A percentile compares a stretch with the other conserved stretches of the same genome.
phyloP scores from a whole-genome alignment of 2,113 vertebrate genomes.

The Xiphias gladius region DNA sequence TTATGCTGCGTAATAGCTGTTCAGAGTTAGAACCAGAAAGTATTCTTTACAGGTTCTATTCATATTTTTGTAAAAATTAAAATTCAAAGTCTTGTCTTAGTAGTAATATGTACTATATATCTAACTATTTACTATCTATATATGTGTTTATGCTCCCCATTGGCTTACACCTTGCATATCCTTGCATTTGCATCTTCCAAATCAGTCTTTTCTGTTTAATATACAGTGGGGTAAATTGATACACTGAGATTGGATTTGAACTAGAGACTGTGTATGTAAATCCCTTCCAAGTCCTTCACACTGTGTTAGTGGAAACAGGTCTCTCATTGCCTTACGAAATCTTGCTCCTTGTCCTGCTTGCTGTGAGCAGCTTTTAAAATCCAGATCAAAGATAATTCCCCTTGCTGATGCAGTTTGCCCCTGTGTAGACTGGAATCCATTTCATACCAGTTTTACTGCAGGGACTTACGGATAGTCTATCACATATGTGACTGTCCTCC shows the following conservation, averaged over 20 bases:
- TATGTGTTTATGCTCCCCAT: too few species aligned
- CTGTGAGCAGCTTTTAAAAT: conserved; percentile 17
- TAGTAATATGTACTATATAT: too few species aligned
- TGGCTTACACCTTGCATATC: too few species aligned
- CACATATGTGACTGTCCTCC: conserved; percentile 5
- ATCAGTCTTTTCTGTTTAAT: background rate
- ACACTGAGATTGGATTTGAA: background rate
- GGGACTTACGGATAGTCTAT: background rate
- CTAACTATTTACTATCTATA: too few species aligned
- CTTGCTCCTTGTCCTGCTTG: background rate
- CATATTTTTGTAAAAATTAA: too few species aligned
- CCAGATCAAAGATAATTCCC: conserved; percentile 18
- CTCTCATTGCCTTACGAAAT: background rate
- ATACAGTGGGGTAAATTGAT: background rate
- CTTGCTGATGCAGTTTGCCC: conserved; percentile 19
- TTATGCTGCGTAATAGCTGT: too few species aligned
- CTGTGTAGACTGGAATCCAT: conserved; percentile 1
- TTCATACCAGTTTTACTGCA: conserved; percentile 21
- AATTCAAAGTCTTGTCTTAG: too few species aligned
- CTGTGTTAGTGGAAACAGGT: background rate
- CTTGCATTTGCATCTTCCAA: background rate
- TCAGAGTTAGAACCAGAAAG: too few species aligned
- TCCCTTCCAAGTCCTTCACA: background rate
- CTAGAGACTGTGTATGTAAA: background rate
- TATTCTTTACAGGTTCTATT: too few species aligned